phyloP scores from a whole-genome alignment of 2,113 vertebrate genomes.

The Barnardius zonarius region DNA sequence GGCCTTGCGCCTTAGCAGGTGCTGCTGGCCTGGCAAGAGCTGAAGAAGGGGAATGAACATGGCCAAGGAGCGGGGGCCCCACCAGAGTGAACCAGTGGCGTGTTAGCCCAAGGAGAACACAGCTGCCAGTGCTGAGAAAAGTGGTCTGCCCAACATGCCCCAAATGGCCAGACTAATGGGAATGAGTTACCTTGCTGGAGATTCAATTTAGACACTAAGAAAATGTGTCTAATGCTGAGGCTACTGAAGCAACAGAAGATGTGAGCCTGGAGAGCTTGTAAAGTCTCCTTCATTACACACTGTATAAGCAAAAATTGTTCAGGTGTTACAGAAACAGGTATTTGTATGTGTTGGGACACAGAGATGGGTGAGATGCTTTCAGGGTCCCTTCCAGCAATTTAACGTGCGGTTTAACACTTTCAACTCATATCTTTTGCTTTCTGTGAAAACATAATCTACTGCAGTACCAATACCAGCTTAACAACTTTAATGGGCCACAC shows the following conservation, averaged over 20 bases:
- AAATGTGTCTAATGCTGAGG: not conserved
- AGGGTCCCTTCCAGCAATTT: not conserved
- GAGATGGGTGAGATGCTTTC: not conserved
- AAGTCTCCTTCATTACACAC: not conserved
- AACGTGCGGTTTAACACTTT: not conserved
- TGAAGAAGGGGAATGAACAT: not conserved
- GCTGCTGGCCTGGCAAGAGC: rapidly evolving
- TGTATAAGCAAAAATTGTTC: not conserved
- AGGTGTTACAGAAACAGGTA: not conserved
- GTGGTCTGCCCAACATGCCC: rapidly evolving
- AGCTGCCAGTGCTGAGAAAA: not conserved
- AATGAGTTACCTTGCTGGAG: not conserved
- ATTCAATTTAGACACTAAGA: not conserved
- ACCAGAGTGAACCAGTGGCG: rapidly evolving
- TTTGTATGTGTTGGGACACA: not conserved
- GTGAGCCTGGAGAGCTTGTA: not conserved
- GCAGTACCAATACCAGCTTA: not conserved
- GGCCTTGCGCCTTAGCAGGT: not conserved
- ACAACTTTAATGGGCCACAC: not conserved
- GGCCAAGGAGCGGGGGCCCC: not conserved
- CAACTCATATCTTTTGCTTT: not conserved
- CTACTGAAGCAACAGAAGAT: not conserved
- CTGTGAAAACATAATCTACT: not conserved
- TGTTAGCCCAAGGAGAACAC: not conserved
- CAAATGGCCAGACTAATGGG: not conserved